These are phyloP conservation scores for Clitarchus hookeri DNA, from an alignment of 2,888 invertebrate genomes.

Conservation along the genomic window DNA sequence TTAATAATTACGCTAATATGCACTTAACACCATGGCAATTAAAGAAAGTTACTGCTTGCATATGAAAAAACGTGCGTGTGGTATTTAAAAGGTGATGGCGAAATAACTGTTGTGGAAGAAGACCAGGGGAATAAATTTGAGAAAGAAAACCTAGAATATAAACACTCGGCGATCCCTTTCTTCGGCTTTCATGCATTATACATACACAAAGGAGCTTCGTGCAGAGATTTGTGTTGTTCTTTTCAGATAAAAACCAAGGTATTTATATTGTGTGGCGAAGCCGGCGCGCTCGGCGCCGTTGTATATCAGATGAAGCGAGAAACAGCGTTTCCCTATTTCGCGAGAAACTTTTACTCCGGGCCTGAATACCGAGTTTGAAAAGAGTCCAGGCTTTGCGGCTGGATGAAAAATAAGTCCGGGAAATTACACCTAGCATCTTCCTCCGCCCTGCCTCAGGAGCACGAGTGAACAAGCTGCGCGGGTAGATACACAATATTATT, in stretches of 20 bases:
- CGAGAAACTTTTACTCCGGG: not conserved
- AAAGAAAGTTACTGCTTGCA: too few species aligned
- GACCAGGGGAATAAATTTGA: not conserved
- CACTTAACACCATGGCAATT: too few species aligned
- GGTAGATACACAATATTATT: too few species aligned
- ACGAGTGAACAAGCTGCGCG: too few species aligned
- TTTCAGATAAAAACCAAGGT: not conserved
- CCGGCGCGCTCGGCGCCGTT: too few species aligned
- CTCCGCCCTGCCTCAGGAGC: not conserved
- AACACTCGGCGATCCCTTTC: not conserved
- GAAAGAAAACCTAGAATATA: not conserved
- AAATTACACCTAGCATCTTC: not conserved
- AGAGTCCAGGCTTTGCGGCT: not conserved
- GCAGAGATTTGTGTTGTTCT: constrained; percentile 5
- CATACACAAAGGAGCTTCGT: not conserved
- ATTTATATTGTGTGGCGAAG: constrained; percentile 14
- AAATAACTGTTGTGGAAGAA: not conserved
- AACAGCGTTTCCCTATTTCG: constrained; percentile 11
- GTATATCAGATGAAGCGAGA: constrained; percentile 11
- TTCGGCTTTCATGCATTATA: constrained; percentile 1
- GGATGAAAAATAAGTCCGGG: not conserved
- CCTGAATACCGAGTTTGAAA: not conserved
- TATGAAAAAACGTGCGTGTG: too few species aligned
- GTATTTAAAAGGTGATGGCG: too few species aligned
- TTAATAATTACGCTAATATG: too few species aligned